A percentile compares a stretch with the other conserved stretches of the same genome.
Evolutionary conservation across 1,140 invertebrate species (phyloP).

Genomic region (Steinernema feltiae): DNA sequence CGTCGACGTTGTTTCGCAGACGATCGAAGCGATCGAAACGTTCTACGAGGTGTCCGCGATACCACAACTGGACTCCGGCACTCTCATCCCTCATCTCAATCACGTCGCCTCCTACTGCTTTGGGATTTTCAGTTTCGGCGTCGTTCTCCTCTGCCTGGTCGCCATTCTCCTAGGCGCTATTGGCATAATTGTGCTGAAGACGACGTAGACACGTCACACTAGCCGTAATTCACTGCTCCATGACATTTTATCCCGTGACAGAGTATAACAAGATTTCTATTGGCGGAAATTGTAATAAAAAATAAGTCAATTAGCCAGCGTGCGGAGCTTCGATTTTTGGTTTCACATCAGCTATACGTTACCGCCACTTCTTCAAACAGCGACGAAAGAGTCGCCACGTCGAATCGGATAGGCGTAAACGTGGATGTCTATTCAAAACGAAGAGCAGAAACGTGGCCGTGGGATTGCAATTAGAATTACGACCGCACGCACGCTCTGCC

Average conservation of each 20-base stretch:
- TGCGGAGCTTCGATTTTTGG: too few relatives aligned
- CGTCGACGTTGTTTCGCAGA: constrained; percentile 21
- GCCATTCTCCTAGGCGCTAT: neutral
- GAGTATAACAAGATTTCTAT: constrained; percentile 9
- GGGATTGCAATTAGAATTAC: too few relatives aligned
- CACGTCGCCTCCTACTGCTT: neutral
- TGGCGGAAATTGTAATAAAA: neutral
- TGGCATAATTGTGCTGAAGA: neutral
- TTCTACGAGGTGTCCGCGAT: neutral
- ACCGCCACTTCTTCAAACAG: too few relatives aligned
- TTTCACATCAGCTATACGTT: too few relatives aligned
- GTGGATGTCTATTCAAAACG: too few relatives aligned
- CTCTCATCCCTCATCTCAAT: neutral
- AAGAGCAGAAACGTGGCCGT: too few relatives aligned
- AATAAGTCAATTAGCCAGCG: constrained; percentile 1
- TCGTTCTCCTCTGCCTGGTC: neutral
- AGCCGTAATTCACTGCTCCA: neutral
- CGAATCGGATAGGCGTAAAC: too few relatives aligned
- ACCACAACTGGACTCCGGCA: neutral
- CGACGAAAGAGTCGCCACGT: too few relatives aligned
- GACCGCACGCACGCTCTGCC: too few relatives aligned
- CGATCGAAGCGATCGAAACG: constrained; percentile 22
- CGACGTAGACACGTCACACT: neutral
- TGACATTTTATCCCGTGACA: neutral
- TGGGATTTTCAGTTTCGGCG: neutral